These are phyloP conservation scores for Lepidotrigona ventralis DNA, from an alignment of 1,140 invertebrate genomes.

Conservation along the genomic window DNA sequence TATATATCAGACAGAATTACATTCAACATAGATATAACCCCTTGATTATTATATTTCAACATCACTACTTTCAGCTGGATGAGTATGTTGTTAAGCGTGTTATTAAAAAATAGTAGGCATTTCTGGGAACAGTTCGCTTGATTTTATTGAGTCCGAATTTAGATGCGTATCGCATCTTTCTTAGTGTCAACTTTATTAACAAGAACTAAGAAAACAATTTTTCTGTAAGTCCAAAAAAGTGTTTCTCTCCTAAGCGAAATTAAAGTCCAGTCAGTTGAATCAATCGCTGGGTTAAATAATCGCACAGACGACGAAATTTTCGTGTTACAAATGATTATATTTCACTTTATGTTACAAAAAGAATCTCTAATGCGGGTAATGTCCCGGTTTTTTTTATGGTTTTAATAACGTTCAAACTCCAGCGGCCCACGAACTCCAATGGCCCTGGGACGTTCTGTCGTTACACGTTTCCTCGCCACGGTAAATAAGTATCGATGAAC, in stretches of 20 bases:
- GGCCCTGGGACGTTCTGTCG: conserved; percentile 18
- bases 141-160: too few relatives aligned
- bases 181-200: too few relatives aligned
- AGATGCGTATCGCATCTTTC: too few relatives aligned
- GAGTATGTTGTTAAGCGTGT: too few relatives aligned
- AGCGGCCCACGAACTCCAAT: conserved; percentile 27
- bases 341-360: conserved; percentile 74
- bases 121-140: too few relatives aligned
- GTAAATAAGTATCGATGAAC: conserved; percentile 57
- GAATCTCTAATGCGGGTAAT: conserved; percentile 63
- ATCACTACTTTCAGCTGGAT: too few relatives aligned
- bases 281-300: not conserved
- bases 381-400: conserved; percentile 32
- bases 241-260: too few relatives aligned
- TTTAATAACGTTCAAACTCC: conserved; percentile 52
- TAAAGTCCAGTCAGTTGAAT: not conserved
- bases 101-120: too few relatives aligned
- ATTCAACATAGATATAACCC: too few relatives aligned
- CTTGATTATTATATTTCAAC: too few relatives aligned
- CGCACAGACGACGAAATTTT: not conserved
- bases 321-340: conserved; percentile 74
- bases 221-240: not conserved
- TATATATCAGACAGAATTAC: too few relatives aligned
- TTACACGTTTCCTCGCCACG: not conserved
- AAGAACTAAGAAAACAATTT: too few relatives aligned